Evolutionary conservation across 2,113 vertebrate genomes (phyloP), one percentile per base, ranked within the genome.

Genomic region (Trinectes maculatus): DNA sequence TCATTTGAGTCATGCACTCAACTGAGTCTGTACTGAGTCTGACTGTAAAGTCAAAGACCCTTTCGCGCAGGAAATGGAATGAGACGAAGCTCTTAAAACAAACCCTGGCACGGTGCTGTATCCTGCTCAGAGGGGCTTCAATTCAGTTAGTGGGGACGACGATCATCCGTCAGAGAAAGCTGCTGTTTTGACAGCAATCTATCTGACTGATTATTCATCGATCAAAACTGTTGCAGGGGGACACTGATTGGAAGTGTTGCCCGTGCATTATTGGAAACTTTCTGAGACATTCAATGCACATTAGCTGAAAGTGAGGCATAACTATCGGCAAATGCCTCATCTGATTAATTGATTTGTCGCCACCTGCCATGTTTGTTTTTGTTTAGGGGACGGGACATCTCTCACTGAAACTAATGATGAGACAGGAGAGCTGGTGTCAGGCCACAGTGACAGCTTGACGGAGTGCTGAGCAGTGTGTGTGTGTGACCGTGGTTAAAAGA

Each of bases 281-380:
- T 83, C 77, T 48, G 37, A 80, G 71, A 78, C 44, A 65, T 85
- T 88, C 85, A 70, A 86, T 82, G 77, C 57, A 71, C 81, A 88
- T 91, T 87, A 89, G 82, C 82, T 72, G 68, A 71, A 75, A 89
- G 86, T 89, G 87, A 87, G 85, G 87, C 84, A 88, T 89, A 88
- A 87, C 67, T 86, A 89, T 89, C 52, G 85, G 82, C 85, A 83
- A 80, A 84, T 47, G 78, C 73, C 83, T 44, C 4, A n/a, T 40
- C 82, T 87, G 89, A 89, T 89, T 77, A 87, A 91, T 89, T 81
- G 89, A 89, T 86, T 83, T 62, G 74, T 84, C 70, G 69, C 66
- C 44, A 77, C 71, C 79, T 86, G 83, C 77, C 83, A 87, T 89
- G 86, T 86, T 89, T 89, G 86, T 89, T 89, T 88, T 85, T 89